Conservation (phyloP, 2,888 invertebrate genomes). For the Megamerina dolium region DNA sequence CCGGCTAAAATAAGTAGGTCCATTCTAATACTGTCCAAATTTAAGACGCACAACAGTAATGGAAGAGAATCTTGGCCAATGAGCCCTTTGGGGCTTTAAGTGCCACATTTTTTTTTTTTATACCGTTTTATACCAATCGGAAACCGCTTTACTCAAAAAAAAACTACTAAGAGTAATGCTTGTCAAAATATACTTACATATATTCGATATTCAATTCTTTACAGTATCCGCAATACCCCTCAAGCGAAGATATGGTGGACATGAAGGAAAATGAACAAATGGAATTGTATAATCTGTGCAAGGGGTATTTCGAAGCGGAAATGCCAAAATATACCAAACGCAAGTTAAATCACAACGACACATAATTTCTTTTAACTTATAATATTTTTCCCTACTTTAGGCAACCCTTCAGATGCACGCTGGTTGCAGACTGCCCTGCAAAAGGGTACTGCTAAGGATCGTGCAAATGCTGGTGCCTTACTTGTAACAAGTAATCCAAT, state of each 20-base stretch:
- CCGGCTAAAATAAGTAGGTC: too few relatives aligned
- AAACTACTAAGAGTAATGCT: too few relatives aligned
- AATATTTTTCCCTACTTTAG: constrained; percentile 23
- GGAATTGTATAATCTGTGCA: constrained; percentile 41
- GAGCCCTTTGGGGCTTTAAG: too few relatives aligned
- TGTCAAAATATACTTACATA: neutral
- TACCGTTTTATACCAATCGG: too few relatives aligned
- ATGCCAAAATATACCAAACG: constrained; percentile 35
- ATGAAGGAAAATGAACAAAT: constrained; percentile 46
- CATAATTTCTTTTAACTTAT: neutral
- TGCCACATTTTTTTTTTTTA: too few relatives aligned
- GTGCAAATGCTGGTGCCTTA: constrained; percentile 47
- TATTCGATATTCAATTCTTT: neutral
- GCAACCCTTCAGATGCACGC: constrained; percentile 44
- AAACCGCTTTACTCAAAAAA: neutral
- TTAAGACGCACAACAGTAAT: too few relatives aligned
- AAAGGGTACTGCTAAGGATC: constrained; percentile 49
- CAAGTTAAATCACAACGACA: constrained; percentile 20
- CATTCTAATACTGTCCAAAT: too few relatives aligned
- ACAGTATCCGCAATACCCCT: constrained; percentile 39
- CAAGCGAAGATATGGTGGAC: constrained; percentile 36
- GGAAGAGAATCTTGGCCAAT: too few relatives aligned
- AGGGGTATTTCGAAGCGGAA: constrained; percentile 39
- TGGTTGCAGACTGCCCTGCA: constrained; percentile 49
- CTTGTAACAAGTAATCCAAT: constrained; percentile 48